Conservation (phyloP, 2,797 vertebrate species). For the Cyprinodon diabolis region DNA sequence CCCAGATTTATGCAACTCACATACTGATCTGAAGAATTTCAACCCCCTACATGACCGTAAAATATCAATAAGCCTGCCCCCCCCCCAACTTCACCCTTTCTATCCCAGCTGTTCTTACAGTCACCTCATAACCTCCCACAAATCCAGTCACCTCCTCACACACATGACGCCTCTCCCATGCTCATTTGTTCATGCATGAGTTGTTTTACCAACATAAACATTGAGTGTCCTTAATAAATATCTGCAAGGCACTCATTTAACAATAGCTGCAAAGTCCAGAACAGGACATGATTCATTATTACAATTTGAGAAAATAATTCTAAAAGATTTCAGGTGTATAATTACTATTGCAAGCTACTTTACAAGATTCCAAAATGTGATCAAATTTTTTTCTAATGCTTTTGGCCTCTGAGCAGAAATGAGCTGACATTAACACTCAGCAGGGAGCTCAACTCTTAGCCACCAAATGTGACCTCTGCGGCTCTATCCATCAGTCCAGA, state of each 20-base stretch:
- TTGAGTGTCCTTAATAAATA: background rate
- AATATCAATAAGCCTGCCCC: conserved; percentile 22
- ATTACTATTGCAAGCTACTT: background rate
- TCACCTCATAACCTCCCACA: conserved; percentile 60
- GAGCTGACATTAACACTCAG: conserved; percentile 47
- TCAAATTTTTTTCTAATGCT: conserved; percentile 40
- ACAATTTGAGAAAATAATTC: background rate
- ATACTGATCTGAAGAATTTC: conserved; percentile 69
- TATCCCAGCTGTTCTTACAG: conserved; percentile 60
- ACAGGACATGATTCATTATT: background rate
- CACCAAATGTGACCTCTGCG: conserved; percentile 61
- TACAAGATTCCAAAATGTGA: conserved; percentile 11
- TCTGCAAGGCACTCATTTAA: background rate
- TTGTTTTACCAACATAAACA: conserved; percentile 44
- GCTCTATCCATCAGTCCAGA: conserved; percentile 55
- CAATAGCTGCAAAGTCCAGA: background rate
- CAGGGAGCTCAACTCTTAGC: conserved; percentile 38
- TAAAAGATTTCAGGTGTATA: background rate
- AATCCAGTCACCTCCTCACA: conserved; percentile 53
- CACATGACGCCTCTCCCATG: conserved; percentile 71
- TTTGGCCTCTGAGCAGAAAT: conserved; percentile 48
- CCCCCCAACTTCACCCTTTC: conserved; percentile 3
- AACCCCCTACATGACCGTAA: conserved; percentile 20
- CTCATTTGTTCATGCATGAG: conserved; percentile 57
- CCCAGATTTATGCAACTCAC: conserved; percentile 79